Evolutionary conservation across 2,888 invertebrate genomes (phyloP).

Genomic region (Anthophora plumipes): DNA sequence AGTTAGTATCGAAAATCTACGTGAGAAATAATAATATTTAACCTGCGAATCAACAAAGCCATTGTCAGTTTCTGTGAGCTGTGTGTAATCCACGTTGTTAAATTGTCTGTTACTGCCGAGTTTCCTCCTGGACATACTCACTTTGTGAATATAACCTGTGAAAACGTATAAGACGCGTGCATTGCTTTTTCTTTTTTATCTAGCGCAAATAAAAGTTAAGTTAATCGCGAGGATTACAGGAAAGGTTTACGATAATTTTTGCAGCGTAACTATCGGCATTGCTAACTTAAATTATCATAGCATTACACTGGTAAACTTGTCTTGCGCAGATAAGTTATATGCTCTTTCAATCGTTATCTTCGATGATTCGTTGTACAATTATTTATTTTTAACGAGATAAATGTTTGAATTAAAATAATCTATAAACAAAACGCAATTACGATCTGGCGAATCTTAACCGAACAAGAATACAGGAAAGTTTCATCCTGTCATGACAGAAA

Average conservation of each 20-base stretch:
- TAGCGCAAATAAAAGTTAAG: not conserved
- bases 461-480: not conserved
- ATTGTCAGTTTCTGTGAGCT: constrained; percentile 86
- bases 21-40: constrained; percentile 15
- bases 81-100: constrained; percentile 88
- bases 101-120: constrained; percentile 84
- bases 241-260: not conserved
- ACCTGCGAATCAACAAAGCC: constrained; percentile 89
- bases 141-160: constrained; percentile 84
- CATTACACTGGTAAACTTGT: constrained; percentile 40
- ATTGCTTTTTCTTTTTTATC: not conserved
- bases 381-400: not conserved
- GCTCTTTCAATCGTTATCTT: constrained; percentile 55
- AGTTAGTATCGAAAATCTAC: not conserved
- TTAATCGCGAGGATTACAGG: not conserved
- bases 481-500: not conserved
- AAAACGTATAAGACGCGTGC: not conserved
- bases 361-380: not conserved
- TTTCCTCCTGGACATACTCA: constrained; percentile 88
- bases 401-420: not conserved
- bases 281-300: constrained; percentile 8
- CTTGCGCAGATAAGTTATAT: constrained; percentile 59
- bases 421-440: not conserved
- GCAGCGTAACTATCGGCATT: not conserved
- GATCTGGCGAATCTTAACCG: not conserved